Base-by-base conservation (phyloP, 1,140 invertebrate genomes). In the Halesus radiatus region DNA sequence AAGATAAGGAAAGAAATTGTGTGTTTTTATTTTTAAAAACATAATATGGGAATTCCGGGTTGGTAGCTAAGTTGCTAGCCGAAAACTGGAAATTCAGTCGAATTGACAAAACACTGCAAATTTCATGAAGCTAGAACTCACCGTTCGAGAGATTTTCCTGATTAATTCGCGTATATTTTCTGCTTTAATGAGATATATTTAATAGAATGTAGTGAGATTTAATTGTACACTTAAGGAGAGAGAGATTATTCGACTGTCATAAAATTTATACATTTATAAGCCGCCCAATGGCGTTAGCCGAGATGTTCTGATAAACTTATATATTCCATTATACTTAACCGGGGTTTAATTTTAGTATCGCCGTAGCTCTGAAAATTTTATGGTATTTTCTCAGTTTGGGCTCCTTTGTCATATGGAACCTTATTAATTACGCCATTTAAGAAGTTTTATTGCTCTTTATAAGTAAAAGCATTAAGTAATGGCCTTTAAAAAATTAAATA, bases 351-450 rank as follows among this genome's bases (percentile, higher is more conserved):
- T 66, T 29, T 66, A 66, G 6, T 66, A 66, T 29, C 62, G 15
- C 62, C 62, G 29, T 26, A 26, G 20, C 16, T 22, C 13, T 26
- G 26, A 66, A 66, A 66, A 66, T 26, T 66, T 66, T 66, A 26
- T 29, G 62, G 26, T 32, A 66, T 66, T 66, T 66, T 66, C 26
- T 16, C n/a, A 66, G 62, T 8, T 15, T 26, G 16, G 26, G 62
- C 62, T 22, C 62, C 29, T 29, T 26, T 29, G 26, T 26, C 62
- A 66, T n/a, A 29, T 16, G 15, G 62, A 26, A 26, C 22, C 16
- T 66, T 66, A 66, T 66, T 66, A 66, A 66, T 66, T 66, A 66
- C 62, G 23, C 3, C 26, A 32, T 66, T 66, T 26, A 26, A 16
- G 1, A 32, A 66, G 6, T 66, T 64, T 29, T 29, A 66, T 15